A percentile compares a stretch with the other conserved stretches of the same genome.
phyloP scores from a whole-genome alignment of 2,113 vertebrate genomes.

The Microcebus jonahi region DNA sequence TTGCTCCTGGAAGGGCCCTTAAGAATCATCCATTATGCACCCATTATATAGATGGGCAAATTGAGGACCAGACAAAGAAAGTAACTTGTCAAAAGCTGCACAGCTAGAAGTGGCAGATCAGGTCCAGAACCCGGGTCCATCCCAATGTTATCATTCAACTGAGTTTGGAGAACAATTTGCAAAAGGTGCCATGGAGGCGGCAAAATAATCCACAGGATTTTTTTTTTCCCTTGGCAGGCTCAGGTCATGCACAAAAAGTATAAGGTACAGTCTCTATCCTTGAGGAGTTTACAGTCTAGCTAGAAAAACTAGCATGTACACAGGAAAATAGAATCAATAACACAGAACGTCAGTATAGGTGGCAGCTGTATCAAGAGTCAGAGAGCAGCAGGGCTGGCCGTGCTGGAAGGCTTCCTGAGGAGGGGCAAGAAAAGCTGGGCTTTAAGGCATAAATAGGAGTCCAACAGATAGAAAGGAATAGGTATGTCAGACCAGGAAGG shows the following conservation, averaged over 20 bases:
- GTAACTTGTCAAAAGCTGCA: not conserved
- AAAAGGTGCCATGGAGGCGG: not conserved
- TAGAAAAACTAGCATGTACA: not conserved
- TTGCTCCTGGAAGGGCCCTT: not conserved
- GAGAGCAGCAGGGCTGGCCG: not conserved
- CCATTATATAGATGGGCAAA: not conserved
- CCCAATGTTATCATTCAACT: not conserved
- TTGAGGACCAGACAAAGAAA: not conserved
- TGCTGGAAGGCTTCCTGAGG: not conserved
- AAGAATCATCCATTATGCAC: not conserved
- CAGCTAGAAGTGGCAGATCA: not conserved
- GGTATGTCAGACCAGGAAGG: not conserved
- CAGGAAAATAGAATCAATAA: not conserved
- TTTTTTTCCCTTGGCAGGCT: not conserved
- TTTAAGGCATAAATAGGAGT: slow-evolving; percentile 3
- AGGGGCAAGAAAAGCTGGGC: not conserved
- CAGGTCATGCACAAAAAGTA: not conserved
- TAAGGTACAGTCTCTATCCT: not conserved
- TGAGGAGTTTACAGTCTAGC: not conserved
- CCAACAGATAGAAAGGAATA: not conserved
- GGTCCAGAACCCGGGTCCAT: not conserved
- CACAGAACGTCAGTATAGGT: not conserved
- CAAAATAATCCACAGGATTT: not conserved
- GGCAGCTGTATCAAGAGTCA: not conserved
- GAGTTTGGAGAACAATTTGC: not conserved